A percentile compares a stretch with the other conserved stretches of the same genome.
These are phyloP conservation scores for Papilio elwesi DNA, from an alignment of 2,888 invertebrate genomes.

Conservation along the genomic window DNA sequence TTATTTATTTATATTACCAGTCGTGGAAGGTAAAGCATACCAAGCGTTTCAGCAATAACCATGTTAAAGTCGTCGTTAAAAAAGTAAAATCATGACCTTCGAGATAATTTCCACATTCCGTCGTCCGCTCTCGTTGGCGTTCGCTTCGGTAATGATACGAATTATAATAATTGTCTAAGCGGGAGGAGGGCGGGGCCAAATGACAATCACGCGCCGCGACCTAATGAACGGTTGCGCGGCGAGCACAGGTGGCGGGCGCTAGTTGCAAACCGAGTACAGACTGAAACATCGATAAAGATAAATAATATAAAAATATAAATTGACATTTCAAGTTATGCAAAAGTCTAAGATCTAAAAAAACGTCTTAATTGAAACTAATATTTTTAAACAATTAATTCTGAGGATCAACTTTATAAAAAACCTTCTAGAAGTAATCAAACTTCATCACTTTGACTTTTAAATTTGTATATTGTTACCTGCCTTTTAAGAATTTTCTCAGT, in stretches of 20 bases:
- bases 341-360: too few relatives aligned
- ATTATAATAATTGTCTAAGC: conserved; percentile 79
- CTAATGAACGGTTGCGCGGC: conserved; percentile 80
- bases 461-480: too few relatives aligned
- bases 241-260: conserved; percentile 63
- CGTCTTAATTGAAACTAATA: too few relatives aligned
- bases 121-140: conserved; percentile 48
- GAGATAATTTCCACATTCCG: conserved; percentile 49
- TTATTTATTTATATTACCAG: too few relatives aligned
- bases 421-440: too few relatives aligned
- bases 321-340: not conserved
- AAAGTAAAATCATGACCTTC: conserved; percentile 34
- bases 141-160: conserved; percentile 71
- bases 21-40: not conserved
- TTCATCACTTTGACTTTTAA: too few relatives aligned
- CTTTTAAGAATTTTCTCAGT: too few relatives aligned
- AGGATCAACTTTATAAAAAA: too few relatives aligned
- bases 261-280: conserved; percentile 48
- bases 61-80: conserved; percentile 23
- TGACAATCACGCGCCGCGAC: conserved; percentile 80
- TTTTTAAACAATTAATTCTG: too few relatives aligned
- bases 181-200: conserved; percentile 72
- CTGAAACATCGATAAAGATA: conserved; percentile 31
- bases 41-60: not conserved
- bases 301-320: too few relatives aligned